Base-by-base conservation (phyloP, 2,113 vertebrate species). In the Psilopsiagon aurifrons region DNA sequence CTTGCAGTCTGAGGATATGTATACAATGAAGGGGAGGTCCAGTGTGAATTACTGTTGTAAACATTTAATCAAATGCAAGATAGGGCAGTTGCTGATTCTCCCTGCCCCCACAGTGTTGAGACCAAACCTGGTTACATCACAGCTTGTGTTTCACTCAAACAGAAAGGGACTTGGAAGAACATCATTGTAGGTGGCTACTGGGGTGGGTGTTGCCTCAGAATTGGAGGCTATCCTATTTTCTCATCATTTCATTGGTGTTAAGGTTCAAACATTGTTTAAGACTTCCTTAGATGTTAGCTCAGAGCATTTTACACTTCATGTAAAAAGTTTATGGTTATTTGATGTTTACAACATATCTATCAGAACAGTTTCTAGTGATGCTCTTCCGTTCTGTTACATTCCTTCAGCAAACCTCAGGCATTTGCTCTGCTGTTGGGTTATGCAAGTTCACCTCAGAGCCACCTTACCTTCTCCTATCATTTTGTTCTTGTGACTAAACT, bases 401-500 rank as follows among this genome's bases (percentile, higher is more conserved):
- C 89, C 29, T 59, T 87, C 6, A 90, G 49, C 67, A 90, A 67
- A 84, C 31, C 51, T 71, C 35, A 82, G 52, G 47, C 33, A 81
- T 43, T 91, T 91, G 9, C 57, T 88, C 24, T 86, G 46, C 29
- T 62, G 35, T 15, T 7, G 17, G 44, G 51, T n/a, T 76, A 73
- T 23, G 46, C 10, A 0, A 16, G 3, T 29, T 74, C 47, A 69
- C 24, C 19, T 46, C 37, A 76, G 33, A 73, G 28, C 14, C 69
- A 83, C 33, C 17, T 68, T 49, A 46, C 7, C 41, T 70, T 83
- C 55, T 90, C 25, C 2, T 41, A 12, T 63, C 19, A 47, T 35
- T 84, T 69, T 84, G 64, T 91, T 67, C 54, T 80, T 93, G 67
- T 28, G 28, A 74, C 79, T 90, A 57, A 93, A 86, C n/a, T 19